phyloP scores from a whole-genome alignment of 2,888 invertebrate genomes.

The Pardosa pseudoannulata region DNA sequence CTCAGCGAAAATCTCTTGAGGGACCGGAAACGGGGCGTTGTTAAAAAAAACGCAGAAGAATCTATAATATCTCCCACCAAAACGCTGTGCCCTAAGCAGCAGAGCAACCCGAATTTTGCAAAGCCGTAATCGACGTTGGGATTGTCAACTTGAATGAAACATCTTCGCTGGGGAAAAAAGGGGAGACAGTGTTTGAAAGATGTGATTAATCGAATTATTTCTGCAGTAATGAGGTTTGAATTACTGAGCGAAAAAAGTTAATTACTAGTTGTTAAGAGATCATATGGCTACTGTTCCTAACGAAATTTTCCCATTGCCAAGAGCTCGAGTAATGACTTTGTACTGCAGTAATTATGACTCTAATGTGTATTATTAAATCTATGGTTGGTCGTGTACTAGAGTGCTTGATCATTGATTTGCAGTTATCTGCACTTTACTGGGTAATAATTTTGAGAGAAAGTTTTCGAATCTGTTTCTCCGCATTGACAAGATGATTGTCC shows the following conservation, averaged over 20 bases:
- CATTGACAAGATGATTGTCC: background rate
- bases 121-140: background rate
- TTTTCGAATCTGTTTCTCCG: background rate
- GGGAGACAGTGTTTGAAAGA: constrained; percentile 1
- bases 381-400: background rate
- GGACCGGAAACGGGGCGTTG: background rate
- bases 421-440: background rate
- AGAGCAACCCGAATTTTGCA: background rate
- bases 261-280: constrained; percentile 6
- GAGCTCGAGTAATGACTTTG: background rate
- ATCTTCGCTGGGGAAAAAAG: background rate
- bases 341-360: background rate
- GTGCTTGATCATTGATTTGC: background rate
- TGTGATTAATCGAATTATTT: constrained; percentile 10
- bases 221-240: background rate
- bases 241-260: background rate
- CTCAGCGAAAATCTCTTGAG: background rate
- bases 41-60: background rate
- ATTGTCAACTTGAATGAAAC: background rate
- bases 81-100: background rate
- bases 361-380: background rate
- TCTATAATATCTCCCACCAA: background rate
- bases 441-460: background rate
- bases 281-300: background rate
- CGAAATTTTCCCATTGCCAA: background rate